These are phyloP conservation scores for Diarsia mendica DNA, from an alignment of 2,888 invertebrate genomes.

Conservation along the genomic window DNA sequence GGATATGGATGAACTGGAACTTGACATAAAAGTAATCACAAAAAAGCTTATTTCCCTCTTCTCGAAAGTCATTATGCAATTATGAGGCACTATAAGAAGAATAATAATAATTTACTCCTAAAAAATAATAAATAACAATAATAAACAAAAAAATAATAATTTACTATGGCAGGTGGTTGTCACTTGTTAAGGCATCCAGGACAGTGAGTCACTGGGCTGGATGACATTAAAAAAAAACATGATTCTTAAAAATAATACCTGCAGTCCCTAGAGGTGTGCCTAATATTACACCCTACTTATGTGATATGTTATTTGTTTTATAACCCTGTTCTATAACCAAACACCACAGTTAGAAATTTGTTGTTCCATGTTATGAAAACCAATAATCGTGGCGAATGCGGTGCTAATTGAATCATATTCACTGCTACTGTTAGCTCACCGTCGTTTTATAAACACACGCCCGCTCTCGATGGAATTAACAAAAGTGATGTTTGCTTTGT, in stretches of 20 bases:
- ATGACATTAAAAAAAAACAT: background rate
- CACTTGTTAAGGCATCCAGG: background rate
- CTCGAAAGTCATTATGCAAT: background rate
- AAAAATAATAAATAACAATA: too few relatives aligned
- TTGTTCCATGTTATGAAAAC: slow-evolving; percentile 39
- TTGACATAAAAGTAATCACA: background rate
- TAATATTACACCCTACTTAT: too few relatives aligned
- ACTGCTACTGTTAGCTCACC: slow-evolving; percentile 48
- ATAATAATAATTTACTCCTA: too few relatives aligned
- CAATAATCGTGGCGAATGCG: slow-evolving; percentile 51
- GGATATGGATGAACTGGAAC: background rate
- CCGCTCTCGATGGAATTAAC: slow-evolving; percentile 57
- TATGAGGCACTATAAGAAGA: background rate
- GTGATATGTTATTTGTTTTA: background rate
- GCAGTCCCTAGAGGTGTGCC: too few relatives aligned
- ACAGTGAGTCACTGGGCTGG: background rate
- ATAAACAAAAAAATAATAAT: too few relatives aligned
- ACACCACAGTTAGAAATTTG: slow-evolving; percentile 7
- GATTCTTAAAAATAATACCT: too few relatives aligned
- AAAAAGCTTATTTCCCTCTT: background rate
- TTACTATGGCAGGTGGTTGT: background rate
- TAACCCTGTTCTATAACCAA: background rate
- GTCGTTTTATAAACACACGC: slow-evolving; percentile 52
- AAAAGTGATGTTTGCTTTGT: slow-evolving; percentile 65
- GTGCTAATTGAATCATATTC: slow-evolving; percentile 63